Percentiles rank a stretch among this genome's conserved stretches.
Conservation (phyloP, 2,113 vertebrate species). For the Phyllopteryx taeniolatus region DNA sequence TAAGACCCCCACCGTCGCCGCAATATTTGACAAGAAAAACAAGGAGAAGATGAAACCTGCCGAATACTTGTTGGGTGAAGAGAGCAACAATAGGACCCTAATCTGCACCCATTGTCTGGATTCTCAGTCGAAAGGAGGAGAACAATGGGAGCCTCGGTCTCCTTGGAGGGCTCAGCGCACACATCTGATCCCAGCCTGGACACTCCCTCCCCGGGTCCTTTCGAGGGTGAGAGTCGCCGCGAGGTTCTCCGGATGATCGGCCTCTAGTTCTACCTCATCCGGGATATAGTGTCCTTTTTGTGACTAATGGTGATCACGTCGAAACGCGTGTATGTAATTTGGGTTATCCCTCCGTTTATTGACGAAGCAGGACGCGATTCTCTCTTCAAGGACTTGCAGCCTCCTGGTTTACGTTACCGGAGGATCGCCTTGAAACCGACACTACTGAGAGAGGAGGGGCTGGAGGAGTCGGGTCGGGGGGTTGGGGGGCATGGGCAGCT, state of each 20-base stretch:
- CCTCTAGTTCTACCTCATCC: neutral
- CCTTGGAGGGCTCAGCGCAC: constrained; percentile 29
- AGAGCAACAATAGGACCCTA: constrained; percentile 47
- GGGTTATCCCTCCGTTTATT: neutral
- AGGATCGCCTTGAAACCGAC: constrained; percentile 70
- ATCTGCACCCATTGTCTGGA: constrained; percentile 56
- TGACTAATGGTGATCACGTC: neutral
- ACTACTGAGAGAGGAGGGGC: neutral
- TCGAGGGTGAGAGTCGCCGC: constrained; percentile 28
- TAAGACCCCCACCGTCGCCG: constrained; percentile 9
- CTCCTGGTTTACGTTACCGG: neutral
- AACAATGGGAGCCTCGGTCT: constrained; percentile 51
- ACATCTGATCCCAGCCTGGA: constrained; percentile 46
- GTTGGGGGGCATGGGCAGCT: constrained; percentile 48
- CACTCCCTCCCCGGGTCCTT: constrained; percentile 42
- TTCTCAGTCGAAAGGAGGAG: constrained; percentile 44
- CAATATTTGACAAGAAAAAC: constrained; percentile 29
- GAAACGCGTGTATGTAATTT: constrained; percentile 3
- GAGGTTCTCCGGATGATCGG: constrained; percentile 9
- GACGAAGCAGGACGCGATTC: neutral
- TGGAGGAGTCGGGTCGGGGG: constrained; percentile 23
- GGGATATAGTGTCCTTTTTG: neutral
- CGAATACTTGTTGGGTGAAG: constrained; percentile 19
- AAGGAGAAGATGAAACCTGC: constrained; percentile 34
- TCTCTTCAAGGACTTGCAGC: neutral